Evolutionary conservation across 2,113 vertebrate genomes (phyloP).

Genomic region (Poecile atricapillus): DNA sequence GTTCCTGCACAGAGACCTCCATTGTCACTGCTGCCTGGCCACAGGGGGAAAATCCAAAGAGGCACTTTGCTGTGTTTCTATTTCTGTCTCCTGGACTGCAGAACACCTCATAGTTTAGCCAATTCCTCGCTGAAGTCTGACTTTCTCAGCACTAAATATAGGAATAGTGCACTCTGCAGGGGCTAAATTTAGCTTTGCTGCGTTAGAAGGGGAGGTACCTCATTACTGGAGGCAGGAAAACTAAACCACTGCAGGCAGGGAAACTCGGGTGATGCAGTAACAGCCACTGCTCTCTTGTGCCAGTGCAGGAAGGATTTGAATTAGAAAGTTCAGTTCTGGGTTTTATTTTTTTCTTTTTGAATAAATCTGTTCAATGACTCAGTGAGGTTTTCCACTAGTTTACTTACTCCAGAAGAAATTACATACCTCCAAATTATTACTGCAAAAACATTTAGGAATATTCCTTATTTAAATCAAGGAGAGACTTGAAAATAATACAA

Average conservation of each 20-base stretch:
- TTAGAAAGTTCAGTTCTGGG: background rate
- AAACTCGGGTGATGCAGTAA: background rate
- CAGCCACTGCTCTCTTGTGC: background rate
- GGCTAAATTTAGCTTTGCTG: conserved; percentile 63
- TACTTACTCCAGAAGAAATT: background rate
- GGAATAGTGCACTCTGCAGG: conserved; percentile 38
- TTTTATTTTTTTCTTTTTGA: background rate
- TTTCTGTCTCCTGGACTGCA: conserved; percentile 22
- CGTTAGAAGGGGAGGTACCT: conserved; percentile 30
- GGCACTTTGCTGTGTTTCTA: background rate
- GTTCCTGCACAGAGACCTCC: background rate
- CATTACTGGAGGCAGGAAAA: background rate
- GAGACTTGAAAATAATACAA: background rate
- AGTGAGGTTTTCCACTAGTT: background rate
- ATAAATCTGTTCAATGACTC: background rate
- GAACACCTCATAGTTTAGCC: conserved; percentile 15
- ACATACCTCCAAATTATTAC: background rate
- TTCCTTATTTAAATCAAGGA: background rate
- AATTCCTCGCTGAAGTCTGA: conserved; percentile 35
- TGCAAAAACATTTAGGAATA: background rate
- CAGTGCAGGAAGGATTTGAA: background rate
- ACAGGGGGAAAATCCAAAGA: background rate
- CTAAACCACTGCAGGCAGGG: conserved; percentile 28
- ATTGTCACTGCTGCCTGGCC: background rate
- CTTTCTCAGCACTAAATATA: conserved; percentile 63